phyloP scores from a whole-genome alignment of 2,888 invertebrate species.

The Ischnura elegans region DNA sequence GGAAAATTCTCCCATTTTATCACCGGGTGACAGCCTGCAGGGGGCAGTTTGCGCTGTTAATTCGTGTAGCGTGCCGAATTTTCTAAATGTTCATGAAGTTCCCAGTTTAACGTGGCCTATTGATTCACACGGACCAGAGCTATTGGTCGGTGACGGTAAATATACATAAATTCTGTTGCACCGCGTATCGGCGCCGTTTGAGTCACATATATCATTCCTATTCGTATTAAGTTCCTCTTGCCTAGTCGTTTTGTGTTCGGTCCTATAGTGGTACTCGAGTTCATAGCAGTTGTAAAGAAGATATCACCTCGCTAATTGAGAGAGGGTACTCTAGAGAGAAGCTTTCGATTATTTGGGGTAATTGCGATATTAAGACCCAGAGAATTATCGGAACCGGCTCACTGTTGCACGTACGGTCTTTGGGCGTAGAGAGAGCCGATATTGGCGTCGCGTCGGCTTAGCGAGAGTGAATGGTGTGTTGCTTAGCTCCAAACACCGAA shows the following conservation, averaged over 20 bases:
- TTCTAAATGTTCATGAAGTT: not conserved
- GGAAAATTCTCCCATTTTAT: not conserved
- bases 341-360: not conserved
- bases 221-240: not conserved
- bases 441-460: constrained; percentile 17
- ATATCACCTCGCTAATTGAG: not conserved
- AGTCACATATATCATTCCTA: not conserved
- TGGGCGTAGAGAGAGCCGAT: not conserved
- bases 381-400: too few species aligned
- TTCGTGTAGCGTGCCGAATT: not conserved
- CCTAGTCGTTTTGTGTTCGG: not conserved
- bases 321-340: not conserved
- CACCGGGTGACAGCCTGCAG: too few species aligned
- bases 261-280: too few species aligned
- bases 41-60: too few species aligned
- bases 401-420: not conserved
- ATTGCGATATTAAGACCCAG: not conserved
- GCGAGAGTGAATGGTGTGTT: too few species aligned
- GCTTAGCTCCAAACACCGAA: too few species aligned
- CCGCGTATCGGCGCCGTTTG: not conserved
- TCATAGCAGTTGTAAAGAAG: not conserved
- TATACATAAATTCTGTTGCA: too few species aligned
- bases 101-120: not conserved
- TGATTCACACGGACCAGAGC: not conserved
- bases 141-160: too few species aligned